Base-by-base conservation (phyloP, 1,140 invertebrate genomes). In the Drosophila burlai region DNA sequence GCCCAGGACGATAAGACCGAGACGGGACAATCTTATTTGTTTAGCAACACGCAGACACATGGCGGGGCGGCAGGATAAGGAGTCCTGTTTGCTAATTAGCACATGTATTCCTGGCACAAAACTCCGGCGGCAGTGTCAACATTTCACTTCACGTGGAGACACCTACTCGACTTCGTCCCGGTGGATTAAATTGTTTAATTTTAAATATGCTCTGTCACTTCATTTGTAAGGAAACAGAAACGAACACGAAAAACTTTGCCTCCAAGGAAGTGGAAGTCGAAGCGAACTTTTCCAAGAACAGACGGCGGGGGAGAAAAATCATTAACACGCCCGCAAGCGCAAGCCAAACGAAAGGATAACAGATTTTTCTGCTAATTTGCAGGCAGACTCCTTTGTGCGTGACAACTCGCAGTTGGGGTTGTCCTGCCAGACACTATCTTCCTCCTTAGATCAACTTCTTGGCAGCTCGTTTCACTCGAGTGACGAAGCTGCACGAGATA, bases 281-380 rank as follows among this genome's bases (percentile, higher is more conserved):
- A 52, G 31, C 38, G 31, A 76, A 78, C 55, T 50, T 69, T 55
- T 29, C 29, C 45, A 4, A 24, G 26, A 4, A 3, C 5, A 1
- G 3, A 9, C 29, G 10, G 6, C 8, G 38, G 10, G 21, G 11
- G 2, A 71, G 74, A 89, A 92, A 92, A 92, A 92, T 92, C 91
- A 92, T 92, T 92, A 92, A 91, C 91, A 92, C 91, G 91, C 91
- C 91, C 91, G 91, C 87, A 92, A 92, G 91, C 83, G 68, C 73
- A 81, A 91, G 87, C 87, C 84, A 83, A 90, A 90, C 85, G 85
- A 91, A 92, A 92, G 91, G 91, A 92, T 92, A 92, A 92, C 91
- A 92, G 91, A 92, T 92, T 92, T 89, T 92, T 92, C 91, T 92
- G 90, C 90, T 92, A 92, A 92, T 92, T 92, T 92, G 90, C 67